Conservation (phyloP, 2,888 invertebrate species). For the Chymomyza fuscimana region DNA sequence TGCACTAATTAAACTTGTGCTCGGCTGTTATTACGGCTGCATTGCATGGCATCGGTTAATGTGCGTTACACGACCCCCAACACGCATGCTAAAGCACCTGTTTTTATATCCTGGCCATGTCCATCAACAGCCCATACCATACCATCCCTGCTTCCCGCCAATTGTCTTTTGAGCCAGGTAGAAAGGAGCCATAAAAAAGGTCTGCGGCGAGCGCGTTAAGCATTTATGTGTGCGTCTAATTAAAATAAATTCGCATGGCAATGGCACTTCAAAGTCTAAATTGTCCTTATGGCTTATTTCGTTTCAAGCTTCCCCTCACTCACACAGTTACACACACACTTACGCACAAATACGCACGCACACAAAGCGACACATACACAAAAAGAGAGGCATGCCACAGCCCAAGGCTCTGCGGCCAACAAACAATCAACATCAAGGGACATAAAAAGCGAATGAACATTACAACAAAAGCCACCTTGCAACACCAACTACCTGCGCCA, state of each 20-base stretch:
- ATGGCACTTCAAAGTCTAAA: slow-evolving; percentile 74
- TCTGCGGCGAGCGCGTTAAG: slow-evolving; percentile 61
- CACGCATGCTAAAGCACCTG: slow-evolving; percentile 40
- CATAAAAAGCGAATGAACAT: slow-evolving; percentile 49
- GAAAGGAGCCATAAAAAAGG: slow-evolving; percentile 23
- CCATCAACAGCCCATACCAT: neutral
- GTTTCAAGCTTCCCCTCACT: slow-evolving; percentile 43
- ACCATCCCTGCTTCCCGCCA: slow-evolving; percentile 25
- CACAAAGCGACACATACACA: neutral
- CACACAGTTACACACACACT: neutral
- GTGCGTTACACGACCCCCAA: slow-evolving; percentile 57
- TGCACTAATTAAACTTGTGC: slow-evolving; percentile 72
- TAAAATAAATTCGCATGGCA: slow-evolving; percentile 72
- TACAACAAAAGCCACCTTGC: slow-evolving; percentile 7
- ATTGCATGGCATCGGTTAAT: slow-evolving; percentile 74
- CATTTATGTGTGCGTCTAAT: slow-evolving; percentile 71
- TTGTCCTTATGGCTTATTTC: slow-evolving; percentile 71
- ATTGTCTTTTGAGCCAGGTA: slow-evolving; percentile 53
- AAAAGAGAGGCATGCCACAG: slow-evolving; percentile 10
- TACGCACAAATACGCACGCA: neutral
- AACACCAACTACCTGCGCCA: neutral
- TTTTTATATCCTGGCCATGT: slow-evolving; percentile 48
- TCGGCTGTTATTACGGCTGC: slow-evolving; percentile 70
- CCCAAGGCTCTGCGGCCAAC: slow-evolving; percentile 39
- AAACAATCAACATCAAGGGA: slow-evolving; percentile 43